phyloP scores from a whole-genome alignment of 1,140 invertebrate species.

The Scaptomyza hsui region DNA sequence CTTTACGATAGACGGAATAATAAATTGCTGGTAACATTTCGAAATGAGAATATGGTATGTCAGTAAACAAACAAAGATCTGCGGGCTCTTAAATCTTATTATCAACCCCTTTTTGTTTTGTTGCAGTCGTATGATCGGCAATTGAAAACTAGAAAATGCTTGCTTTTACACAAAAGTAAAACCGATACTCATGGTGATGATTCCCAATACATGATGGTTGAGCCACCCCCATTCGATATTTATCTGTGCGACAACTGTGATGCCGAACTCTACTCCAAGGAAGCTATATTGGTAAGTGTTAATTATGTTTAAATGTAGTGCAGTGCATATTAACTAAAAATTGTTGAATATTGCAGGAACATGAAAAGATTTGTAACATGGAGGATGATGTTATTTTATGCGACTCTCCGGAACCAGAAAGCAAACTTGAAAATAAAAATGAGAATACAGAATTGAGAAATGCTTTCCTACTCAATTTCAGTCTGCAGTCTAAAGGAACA shows the following conservation, averaged over 20 bases:
- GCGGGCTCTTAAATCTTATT: not conserved
- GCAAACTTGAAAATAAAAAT: slow-evolving; percentile 49
- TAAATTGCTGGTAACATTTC: slow-evolving; percentile 89
- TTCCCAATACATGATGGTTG: slow-evolving; percentile 84
- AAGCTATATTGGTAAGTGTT: slow-evolving; percentile 85
- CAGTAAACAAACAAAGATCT: not conserved
- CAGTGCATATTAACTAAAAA: not conserved
- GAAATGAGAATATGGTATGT: slow-evolving; percentile 89
- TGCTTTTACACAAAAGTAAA: slow-evolving; percentile 73
- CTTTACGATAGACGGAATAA: slow-evolving; percentile 87
- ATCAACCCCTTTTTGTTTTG: slow-evolving; percentile 7
- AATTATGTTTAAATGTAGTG: not conserved
- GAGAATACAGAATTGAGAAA: slow-evolving; percentile 72
- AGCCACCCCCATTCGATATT: slow-evolving; percentile 87
- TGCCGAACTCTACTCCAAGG: slow-evolving; percentile 86
- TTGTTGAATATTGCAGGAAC: slow-evolving; percentile 83
- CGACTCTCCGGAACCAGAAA: slow-evolving; percentile 72
- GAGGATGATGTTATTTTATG: slow-evolving; percentile 83
- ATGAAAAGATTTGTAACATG: slow-evolving; percentile 85
- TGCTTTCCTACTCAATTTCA: slow-evolving; percentile 79
- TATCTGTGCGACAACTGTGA: slow-evolving; percentile 91
- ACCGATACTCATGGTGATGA: slow-evolving; percentile 82
- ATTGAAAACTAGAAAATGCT: slow-evolving; percentile 72
- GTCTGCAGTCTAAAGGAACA: slow-evolving; percentile 58
- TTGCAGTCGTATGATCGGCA: slow-evolving; percentile 78